Percentiles rank a stretch among this genome's conserved stretches.
phyloP scores from a whole-genome alignment of 2,888 invertebrate genomes.

The Catocala nupta region DNA sequence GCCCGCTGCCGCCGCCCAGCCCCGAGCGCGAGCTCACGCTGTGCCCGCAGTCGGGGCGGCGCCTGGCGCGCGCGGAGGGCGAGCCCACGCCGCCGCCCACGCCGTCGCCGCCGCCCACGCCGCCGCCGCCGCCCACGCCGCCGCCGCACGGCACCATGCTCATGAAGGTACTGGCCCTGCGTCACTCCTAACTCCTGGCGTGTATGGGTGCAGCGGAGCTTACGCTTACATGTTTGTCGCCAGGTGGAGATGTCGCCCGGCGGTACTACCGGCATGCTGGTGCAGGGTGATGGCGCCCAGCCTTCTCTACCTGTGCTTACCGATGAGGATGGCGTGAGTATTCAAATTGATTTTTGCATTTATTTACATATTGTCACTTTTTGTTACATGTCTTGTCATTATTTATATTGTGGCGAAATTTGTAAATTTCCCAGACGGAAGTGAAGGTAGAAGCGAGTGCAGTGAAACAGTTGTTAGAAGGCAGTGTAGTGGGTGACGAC shows the following conservation, averaged over 20 bases:
- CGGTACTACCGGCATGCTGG: conserved; percentile 88
- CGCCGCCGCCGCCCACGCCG: conserved; percentile 52
- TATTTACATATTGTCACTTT: no score
- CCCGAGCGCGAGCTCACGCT: conserved; percentile 91
- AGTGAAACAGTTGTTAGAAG: conserved; percentile 87
- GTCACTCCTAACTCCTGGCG: no score
- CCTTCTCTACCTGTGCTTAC: conserved; percentile 81
- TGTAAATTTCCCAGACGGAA: conserved; percentile 65
- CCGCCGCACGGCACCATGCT: conserved; percentile 68
- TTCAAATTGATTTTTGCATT: background rate
- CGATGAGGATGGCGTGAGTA: conserved; percentile 82
- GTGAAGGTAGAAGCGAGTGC: conserved; percentile 85
- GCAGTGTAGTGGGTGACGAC: conserved; percentile 76
- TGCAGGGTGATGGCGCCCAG: conserved; percentile 82
- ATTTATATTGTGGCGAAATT: no score
- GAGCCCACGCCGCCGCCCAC: conserved; percentile 88
- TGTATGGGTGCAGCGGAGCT: no score
- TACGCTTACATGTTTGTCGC: no score
- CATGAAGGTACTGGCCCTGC: conserved; percentile 69
- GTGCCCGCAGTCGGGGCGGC: conserved; percentile 81
- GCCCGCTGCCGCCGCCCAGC: conserved; percentile 85
- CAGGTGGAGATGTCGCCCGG: conserved; percentile 89
- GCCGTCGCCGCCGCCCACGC: conserved; percentile 77
- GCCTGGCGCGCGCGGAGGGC: conserved; percentile 88
- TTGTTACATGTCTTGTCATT: background rate